A percentile compares a stretch with the other conserved stretches of the same genome.
phyloP scores from a whole-genome alignment of 2,888 invertebrate genomes.

The Corbicula japonica region DNA sequence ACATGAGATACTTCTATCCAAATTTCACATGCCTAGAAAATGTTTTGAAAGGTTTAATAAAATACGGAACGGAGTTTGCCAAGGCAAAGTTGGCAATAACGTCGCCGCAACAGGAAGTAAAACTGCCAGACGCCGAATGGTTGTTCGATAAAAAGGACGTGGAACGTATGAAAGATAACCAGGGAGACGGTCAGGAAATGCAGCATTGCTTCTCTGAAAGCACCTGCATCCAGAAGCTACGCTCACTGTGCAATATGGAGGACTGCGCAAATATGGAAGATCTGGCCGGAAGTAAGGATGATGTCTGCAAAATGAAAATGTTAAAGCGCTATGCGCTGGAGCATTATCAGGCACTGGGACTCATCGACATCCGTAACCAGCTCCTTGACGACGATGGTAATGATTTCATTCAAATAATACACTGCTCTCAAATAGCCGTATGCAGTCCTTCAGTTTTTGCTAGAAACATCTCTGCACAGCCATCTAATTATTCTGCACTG shows the following conservation, averaged over 20 bases:
- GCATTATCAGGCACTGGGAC: constrained; percentile 15
- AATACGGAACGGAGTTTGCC: not conserved
- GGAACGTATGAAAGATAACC: not conserved
- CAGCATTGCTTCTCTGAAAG: not conserved
- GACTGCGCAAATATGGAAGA: not conserved
- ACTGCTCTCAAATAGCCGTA: too few species aligned
- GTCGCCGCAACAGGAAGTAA: not conserved
- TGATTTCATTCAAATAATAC: too few species aligned
- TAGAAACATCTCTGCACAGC: too few species aligned
- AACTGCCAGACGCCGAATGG: constrained; percentile 8
- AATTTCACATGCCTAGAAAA: constrained; percentile 25
- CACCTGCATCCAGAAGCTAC: constrained; percentile 23
- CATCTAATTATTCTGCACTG: too few species aligned
- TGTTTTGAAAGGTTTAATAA: not conserved
- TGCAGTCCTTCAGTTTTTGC: too few species aligned
- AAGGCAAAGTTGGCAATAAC: not conserved
- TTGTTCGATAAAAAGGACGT: constrained; percentile 20
- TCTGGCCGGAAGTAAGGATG: not conserved
- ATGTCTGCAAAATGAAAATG: constrained; percentile 12
- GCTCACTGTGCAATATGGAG: not conserved
- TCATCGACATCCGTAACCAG: not conserved
- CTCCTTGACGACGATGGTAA: too few species aligned
- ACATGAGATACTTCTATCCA: constrained; percentile 23
- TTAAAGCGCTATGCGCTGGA: constrained; percentile 24
- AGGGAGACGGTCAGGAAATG: not conserved